Evolutionary conservation across 2,113 vertebrate species (phyloP).

Genomic region (Lepus americanus): DNA sequence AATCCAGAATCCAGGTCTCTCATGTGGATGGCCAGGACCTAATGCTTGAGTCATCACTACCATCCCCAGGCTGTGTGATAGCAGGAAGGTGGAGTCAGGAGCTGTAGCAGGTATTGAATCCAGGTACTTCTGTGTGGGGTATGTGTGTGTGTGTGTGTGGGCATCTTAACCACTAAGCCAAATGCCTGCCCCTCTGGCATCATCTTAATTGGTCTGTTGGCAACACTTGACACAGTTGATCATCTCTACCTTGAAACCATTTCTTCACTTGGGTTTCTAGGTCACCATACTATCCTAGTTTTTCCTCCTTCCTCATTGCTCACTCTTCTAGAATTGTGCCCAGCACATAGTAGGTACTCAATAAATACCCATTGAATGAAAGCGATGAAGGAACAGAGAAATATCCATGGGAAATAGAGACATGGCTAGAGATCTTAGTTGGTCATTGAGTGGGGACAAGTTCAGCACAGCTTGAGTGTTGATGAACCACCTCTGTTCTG

Average conservation of each 20-base stretch:
- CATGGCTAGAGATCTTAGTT: not conserved
- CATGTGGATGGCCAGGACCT: too few species aligned
- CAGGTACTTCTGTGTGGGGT: too few species aligned
- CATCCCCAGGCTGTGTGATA: too few species aligned
- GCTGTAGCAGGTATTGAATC: too few species aligned
- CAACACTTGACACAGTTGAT: constrained; percentile 43
- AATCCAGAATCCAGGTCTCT: too few species aligned
- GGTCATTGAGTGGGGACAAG: constrained; percentile 19
- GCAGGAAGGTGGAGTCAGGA: too few species aligned
- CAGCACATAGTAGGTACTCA: not conserved
- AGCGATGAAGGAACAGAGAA: not conserved
- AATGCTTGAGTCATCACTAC: too few species aligned
- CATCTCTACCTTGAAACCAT: not conserved
- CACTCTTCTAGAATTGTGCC: constrained; percentile 50
- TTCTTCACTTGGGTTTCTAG: constrained; percentile 58
- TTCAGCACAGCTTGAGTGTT: not conserved
- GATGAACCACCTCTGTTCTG: not conserved
- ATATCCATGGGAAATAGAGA: not conserved
- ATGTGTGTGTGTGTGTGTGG: too few species aligned
- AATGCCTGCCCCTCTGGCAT: not conserved
- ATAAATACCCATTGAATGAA: not conserved
- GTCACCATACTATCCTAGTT: not conserved
- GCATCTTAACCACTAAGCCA: too few species aligned
- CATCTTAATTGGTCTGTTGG: not conserved
- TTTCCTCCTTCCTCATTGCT: constrained; percentile 2